Evolutionary conservation across 1,140 invertebrate species (phyloP).

Genomic region (Leguminivora glycinivorella): DNA sequence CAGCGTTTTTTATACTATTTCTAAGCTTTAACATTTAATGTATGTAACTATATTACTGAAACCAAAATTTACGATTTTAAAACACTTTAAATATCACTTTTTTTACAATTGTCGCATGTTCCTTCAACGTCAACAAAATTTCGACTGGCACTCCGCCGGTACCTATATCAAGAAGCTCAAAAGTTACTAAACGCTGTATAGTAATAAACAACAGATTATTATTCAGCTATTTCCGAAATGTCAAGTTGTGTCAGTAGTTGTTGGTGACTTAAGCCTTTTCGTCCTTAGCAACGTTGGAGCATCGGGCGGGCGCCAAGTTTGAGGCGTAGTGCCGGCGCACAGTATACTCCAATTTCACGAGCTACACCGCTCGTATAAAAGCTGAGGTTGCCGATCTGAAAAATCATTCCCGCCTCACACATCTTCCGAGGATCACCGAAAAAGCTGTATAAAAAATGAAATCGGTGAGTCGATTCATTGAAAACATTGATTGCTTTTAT

Average conservation of each 20-base stretch:
- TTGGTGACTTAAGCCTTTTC: neutral
- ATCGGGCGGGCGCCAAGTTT: conserved; percentile 16
- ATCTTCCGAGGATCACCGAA: conserved; percentile 60
- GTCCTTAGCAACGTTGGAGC: neutral
- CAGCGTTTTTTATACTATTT: too few relatives aligned
- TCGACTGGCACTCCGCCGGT: neutral
- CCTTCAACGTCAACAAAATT: neutral
- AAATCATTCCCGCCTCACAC: conserved; percentile 72
- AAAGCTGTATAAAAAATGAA: conserved; percentile 54
- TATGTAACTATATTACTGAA: too few relatives aligned
- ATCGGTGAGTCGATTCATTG: conserved; percentile 57
- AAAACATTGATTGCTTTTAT: conserved; percentile 5
- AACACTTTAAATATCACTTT: neutral
- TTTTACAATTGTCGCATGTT: neutral
- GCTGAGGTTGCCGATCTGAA: conserved; percentile 61
- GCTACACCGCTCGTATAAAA: conserved; percentile 64
- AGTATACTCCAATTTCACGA: conserved; percentile 66
- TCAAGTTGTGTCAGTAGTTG: neutral
- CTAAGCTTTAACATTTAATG: too few relatives aligned
- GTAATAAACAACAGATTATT: neutral
- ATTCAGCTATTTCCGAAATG: neutral
- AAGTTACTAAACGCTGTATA: conserved; percentile 1
- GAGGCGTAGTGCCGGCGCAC: conserved; percentile 37
- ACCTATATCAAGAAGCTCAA: neutral
- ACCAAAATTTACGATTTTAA: neutral